These are phyloP conservation scores for Ramphastos sulfuratus DNA, from an alignment of 2,113 vertebrate species.

Conservation along the genomic window DNA sequence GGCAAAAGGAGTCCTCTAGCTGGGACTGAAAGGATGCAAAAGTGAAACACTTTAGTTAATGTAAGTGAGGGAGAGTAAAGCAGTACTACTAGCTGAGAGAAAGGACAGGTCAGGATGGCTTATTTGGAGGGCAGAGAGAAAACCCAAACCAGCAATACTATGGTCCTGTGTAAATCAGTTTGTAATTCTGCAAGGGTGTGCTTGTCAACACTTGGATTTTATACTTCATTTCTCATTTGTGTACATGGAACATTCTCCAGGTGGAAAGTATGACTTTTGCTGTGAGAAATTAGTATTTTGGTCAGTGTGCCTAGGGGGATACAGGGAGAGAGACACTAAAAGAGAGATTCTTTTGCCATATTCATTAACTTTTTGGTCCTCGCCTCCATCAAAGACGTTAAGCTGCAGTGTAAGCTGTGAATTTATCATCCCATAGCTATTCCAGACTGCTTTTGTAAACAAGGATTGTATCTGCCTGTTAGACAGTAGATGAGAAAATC, in stretches of 20 bases:
- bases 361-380: neutral
- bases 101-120: neutral
- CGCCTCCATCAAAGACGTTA: neutral
- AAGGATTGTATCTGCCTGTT: neutral
- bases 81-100: neutral
- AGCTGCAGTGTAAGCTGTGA: neutral
- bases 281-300: neutral
- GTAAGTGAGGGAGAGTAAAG: neutral
- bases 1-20: neutral
- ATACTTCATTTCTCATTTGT: neutral
- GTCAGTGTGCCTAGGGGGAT: neutral
- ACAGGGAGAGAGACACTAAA: neutral
- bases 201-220: neutral
- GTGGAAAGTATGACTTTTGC: neutral
- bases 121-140: rapidly evolving
- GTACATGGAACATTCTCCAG: neutral
- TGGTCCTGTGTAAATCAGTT: no score
- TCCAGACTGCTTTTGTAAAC: neutral
- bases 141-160: neutral
- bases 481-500: neutral
- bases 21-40: neutral
- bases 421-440: neutral
- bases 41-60: neutral
- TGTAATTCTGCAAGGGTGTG: neutral
- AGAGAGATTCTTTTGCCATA: neutral